These are phyloP conservation scores for Columba janthina DNA, from an alignment of 2,113 vertebrate genomes.

Conservation along the genomic window DNA sequence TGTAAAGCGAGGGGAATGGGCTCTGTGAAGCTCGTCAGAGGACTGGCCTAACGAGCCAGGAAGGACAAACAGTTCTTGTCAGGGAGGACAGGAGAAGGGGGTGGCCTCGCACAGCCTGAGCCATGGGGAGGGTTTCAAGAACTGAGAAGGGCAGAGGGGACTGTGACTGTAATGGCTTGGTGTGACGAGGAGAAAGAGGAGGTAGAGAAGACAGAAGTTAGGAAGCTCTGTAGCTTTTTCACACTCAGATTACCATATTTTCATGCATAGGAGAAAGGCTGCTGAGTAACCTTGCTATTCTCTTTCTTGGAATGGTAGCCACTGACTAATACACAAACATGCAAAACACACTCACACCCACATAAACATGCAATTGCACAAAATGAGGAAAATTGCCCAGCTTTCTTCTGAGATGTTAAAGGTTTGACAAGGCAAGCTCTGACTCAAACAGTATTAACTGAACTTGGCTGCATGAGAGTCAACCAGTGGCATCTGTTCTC, in stretches of 20 bases:
- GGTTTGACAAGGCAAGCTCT: not conserved
- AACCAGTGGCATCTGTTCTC: not conserved
- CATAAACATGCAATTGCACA: not conserved
- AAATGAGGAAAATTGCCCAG: not conserved
- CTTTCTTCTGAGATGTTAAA: not conserved
- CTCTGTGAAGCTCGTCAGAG: not conserved
- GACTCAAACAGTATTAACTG: not conserved
- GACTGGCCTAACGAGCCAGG: not conserved
- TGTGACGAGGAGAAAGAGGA: not conserved
- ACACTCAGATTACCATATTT: not conserved
- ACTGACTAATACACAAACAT: not conserved
- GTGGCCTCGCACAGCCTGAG: rapidly evolving
- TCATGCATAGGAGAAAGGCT: not conserved
- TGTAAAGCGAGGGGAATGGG: not conserved
- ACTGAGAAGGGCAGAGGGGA: not conserved
- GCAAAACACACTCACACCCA: not conserved
- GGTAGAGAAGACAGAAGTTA: not conserved
- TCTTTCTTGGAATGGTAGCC: not conserved
- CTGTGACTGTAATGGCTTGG: not conserved
- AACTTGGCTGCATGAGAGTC: not conserved
- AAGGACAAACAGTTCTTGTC: not conserved
- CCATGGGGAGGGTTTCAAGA: not conserved
- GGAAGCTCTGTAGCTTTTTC: not conserved
- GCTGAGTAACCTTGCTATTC: not conserved
- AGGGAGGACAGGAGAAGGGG: not conserved